Base-by-base conservation (phyloP, 2,113 vertebrate species). In the Scomber scombrus region DNA sequence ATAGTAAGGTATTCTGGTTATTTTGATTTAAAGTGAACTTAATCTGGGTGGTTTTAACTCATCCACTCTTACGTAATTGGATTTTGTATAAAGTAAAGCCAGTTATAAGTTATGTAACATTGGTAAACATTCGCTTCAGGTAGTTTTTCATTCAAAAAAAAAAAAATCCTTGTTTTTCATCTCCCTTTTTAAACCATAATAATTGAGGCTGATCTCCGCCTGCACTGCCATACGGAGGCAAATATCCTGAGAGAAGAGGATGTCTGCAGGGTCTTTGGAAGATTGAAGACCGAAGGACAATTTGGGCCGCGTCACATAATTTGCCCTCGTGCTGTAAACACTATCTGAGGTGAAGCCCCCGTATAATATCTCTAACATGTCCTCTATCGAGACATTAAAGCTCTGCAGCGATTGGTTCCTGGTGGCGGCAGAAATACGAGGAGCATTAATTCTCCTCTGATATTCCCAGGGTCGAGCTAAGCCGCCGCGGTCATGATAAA, bases 261-360 rank as follows among this genome's bases (percentile, higher is more conserved):
- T 52, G 61, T 70, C 66, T 63, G 78, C 34, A 16, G 78, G 74
- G 67, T 69, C 71, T 62, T 34, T 14, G 56, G 10, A 69, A 69
- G 85, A 90, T 83, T 84, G 69, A 80, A 83, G 54, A 80, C 52
- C 81, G 80, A 82, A 89, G 84, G 76, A 83, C 81, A 76, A 29
- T 69, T 49, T 15, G 7, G 50, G 62, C 68, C 78, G 51, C 68
- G 56, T 54, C 51, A 43, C 75, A 73, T 78, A 71, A 89, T 74
- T 83, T 4, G 7, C 60, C 75, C 63, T 29, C 40, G 50, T 61
- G 31, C 78, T 47, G 14, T 49, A 43, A 19, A 26, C 54, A 45
- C 29, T 54, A 69, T 61, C 26, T 46, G 21, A 23, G 50, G 31
- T 70, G 23, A 76, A 26, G 29, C 60, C 16, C 16, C 11, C 49